Evolutionary conservation across 1,140 invertebrate genomes (phyloP), one percentile per base, ranked within the genome.

Genomic region (Chironomus striatipennis): DNA sequence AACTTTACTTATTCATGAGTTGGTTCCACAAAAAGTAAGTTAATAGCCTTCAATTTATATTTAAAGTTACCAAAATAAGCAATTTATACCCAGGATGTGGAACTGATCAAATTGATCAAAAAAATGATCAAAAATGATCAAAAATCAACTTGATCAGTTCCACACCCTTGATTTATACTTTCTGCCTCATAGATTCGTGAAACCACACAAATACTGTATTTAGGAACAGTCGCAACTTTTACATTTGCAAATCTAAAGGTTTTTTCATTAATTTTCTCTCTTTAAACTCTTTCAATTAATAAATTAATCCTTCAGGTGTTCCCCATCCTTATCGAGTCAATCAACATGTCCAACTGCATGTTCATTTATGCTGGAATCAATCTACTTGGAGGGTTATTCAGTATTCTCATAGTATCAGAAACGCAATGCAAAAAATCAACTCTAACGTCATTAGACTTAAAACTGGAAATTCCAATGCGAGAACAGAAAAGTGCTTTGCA

Each of bases 261-360:
- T 5, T 18, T 12, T n/a, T n/a, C n/a, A n/a, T n/a, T n/a, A n/a
- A n/a, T n/a, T n/a, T n/a, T n/a, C n/a, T n/a, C n/a, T n/a, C n/a
- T n/a, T n/a, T n/a, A n/a, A n/a, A n/a, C n/a, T n/a, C n/a, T n/a
- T n/a, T n/a, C n/a, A n/a, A n/a, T n/a, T n/a, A n/a, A n/a, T n/a
- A n/a, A n/a, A n/a, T n/a, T n/a, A n/a, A n/a, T n/a, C n/a, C n/a
- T n/a, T 18, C 18, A 67, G 64, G 18, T 67, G 1, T 81, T 80
- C 34, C 80, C 80, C 7, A 73, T 80, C 20, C 77, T 80, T 75
- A 79, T 81, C 79, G 73, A 77, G 43, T 75, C 77, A 0, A 73
- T 81, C 18, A 79, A 80, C 0, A 70, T 81, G 64, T 79, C 79
- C 0, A 77, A 79, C 12, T 78, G 78, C 42, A 80, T 81, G 77